Evolutionary conservation across 2,113 vertebrate genomes (phyloP).

Genomic region (Cavia aperea): DNA sequence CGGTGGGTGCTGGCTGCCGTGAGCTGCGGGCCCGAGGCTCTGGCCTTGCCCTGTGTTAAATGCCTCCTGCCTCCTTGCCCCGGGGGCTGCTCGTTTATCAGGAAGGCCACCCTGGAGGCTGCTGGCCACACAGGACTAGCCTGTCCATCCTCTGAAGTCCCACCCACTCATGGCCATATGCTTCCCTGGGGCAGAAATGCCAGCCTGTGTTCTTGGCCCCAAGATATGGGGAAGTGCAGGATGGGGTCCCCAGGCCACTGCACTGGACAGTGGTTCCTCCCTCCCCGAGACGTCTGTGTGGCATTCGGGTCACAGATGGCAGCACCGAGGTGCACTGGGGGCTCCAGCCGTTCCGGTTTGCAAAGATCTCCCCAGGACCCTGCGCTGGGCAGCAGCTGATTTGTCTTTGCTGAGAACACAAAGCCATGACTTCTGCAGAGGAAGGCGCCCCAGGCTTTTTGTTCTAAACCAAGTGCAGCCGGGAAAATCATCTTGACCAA

Average conservation of each 20-base stretch:
- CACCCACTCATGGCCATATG: rapidly evolving
- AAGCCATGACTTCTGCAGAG: background rate
- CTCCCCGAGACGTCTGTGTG: background rate
- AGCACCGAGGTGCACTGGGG: background rate
- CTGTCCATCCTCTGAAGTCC: background rate
- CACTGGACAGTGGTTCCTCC: rapidly evolving
- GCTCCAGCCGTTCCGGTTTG: background rate
- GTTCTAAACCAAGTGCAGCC: background rate
- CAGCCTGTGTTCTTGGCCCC: rapidly evolving
- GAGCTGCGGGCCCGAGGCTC: background rate
- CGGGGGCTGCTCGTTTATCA: background rate
- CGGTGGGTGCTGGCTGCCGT: too few relatives aligned
- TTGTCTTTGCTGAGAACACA: background rate
- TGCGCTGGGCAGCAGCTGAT: background rate
- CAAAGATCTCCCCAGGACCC: too few relatives aligned
- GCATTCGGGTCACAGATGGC: background rate
- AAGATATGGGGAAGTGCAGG: rapidly evolving
- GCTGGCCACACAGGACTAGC: background rate
- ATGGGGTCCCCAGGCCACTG: background rate
- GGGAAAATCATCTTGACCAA: rapidly evolving
- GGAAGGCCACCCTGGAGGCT: rapidly evolving
- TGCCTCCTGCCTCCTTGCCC: background rate
- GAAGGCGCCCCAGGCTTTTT: background rate
- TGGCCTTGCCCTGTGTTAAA: background rate
- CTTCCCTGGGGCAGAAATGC: background rate